Evolutionary conservation across 2,888 invertebrate genomes (phyloP), one percentile per base, ranked within the genome.

Genomic region (Erynnis tages): DNA sequence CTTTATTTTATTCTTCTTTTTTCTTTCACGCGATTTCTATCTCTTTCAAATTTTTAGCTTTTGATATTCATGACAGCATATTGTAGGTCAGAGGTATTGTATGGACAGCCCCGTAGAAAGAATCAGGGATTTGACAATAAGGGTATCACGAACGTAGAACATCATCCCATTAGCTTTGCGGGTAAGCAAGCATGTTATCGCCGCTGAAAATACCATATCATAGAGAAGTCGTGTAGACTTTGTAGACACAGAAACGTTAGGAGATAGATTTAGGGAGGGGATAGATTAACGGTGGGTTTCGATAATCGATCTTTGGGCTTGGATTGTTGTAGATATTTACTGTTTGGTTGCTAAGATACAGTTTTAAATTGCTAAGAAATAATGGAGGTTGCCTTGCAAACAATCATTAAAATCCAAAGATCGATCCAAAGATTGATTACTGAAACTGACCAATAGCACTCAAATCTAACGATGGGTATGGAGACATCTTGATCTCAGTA

Each of bases 51-150:
- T n/a, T n/a, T n/a, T n/a, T n/a, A n/a, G n/a, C n/a, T n/a, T n/a
- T n/a, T n/a, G n/a, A n/a, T n/a, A n/a, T n/a, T 32, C 7, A 13
- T 7, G 13, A 13, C 13, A 13, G 11, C 5, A 30, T 6, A 13
- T 13, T 1, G 1, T 30, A 4, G 1, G 1, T 30, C 11, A 13
- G 13, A 30, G 17, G 16, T 35, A 35, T 35, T 35, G 17, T 19
- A 35, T 19, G 35, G 17, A 35, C 16, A 8, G 19, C 2, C 17
- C 1, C 16, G 1, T 63, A 60, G 58, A 64, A 58, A 57, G 57
- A 54, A 55, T 59, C 78, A 79, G 75, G 78, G 72, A 78, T 68
- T 69, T 68, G 80, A 81, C 80, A 81, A 81, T 81, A 81, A 78
- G 62, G 64, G 58, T 59, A 63, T 59, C 57, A 57, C 56, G 56